Conservation (phyloP, 92 coral and sea anemone genomes). For the Zoanthus solanderi region DNA sequence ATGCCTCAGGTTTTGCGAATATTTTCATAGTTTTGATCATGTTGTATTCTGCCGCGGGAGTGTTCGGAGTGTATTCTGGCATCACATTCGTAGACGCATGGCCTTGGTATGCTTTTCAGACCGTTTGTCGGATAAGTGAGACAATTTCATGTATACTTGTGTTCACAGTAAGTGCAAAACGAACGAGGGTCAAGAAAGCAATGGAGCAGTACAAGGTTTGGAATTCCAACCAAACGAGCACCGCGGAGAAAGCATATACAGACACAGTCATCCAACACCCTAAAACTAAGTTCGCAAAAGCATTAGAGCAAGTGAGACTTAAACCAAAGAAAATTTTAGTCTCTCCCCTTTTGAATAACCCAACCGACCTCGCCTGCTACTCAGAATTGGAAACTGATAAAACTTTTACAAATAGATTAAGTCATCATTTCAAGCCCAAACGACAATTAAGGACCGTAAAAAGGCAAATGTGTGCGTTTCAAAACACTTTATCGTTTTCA, state of each 20-base stretch:
- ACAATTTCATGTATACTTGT: slow-evolving; percentile 81
- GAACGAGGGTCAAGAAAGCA: slow-evolving; percentile 80
- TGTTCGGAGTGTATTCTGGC: slow-evolving; percentile 90
- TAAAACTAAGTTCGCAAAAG: slow-evolving; percentile 1
- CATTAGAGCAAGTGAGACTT: not conserved
- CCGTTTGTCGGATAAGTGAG: slow-evolving; percentile 77
- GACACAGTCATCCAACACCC: not conserved
- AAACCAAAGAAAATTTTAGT: not conserved
- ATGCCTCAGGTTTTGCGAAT: slow-evolving; percentile 91
- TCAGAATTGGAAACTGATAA: not conserved
- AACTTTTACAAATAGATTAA: not conserved
- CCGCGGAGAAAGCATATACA: not conserved
- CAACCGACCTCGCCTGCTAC: not conserved
- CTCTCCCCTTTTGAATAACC: not conserved
- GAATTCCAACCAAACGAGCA: not conserved
- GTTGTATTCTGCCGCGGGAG: slow-evolving; percentile 81
- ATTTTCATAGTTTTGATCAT: slow-evolving; percentile 71
- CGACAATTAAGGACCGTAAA: not conserved
- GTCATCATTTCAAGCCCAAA: not conserved
- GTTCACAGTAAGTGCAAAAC: slow-evolving; percentile 95
- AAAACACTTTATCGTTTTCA: not conserved
- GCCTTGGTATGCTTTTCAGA: slow-evolving; percentile 93
- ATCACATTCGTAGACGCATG: slow-evolving; percentile 88
- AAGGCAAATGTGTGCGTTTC: not conserved
- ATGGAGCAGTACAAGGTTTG: slow-evolving; percentile 55